Conservation (phyloP, 2,113 vertebrate species). For the Elaphurus davidianus region DNA sequence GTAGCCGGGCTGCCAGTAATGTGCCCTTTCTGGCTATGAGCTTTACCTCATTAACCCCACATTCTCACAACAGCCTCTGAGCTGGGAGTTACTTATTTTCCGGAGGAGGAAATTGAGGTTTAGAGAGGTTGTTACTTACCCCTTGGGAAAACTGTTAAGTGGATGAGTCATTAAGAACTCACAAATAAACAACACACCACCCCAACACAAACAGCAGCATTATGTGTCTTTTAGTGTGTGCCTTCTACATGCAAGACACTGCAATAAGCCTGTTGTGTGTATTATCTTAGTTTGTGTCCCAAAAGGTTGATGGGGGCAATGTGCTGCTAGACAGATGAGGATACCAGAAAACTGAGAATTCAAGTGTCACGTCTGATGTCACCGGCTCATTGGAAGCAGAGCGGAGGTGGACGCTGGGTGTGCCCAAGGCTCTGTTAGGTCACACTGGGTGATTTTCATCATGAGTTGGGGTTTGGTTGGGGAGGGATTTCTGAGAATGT, state of each 20-base stretch:
- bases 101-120: neutral
- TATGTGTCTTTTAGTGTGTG: neutral
- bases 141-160: neutral
- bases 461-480: neutral
- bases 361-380: accelerated
- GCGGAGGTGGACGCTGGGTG: accelerated
- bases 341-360: neutral
- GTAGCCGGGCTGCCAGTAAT: no score
- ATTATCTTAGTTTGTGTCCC: neutral
- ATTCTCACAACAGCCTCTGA: neutral
- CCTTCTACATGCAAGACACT: neutral
- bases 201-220: neutral
- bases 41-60: neutral
- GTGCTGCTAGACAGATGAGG: neutral
- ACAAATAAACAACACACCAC: neutral
- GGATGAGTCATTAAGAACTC: neutral
- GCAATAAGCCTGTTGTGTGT: neutral
- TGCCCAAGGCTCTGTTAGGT: no score
- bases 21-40: neutral
- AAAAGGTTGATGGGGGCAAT: neutral
- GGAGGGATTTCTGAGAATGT: neutral
- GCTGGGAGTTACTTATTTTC: neutral
- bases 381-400: neutral
- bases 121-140: neutral
- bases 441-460: neutral